These are phyloP conservation scores for Drosophila merina DNA, from an alignment of 2,888 invertebrate genomes.

Conservation along the genomic window DNA sequence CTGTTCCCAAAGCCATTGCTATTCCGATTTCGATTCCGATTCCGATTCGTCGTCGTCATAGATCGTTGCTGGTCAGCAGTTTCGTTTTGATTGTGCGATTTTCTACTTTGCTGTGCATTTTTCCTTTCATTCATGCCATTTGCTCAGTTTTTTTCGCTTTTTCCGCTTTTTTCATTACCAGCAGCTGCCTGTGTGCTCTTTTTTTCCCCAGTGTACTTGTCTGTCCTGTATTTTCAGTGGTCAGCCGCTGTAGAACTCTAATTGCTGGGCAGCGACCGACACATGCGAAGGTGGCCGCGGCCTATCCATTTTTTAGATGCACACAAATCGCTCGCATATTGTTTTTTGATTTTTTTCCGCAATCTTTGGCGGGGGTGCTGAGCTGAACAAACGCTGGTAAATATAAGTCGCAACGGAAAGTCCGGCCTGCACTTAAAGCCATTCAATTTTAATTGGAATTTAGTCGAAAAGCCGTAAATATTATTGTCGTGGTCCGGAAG, in stretches of 20 bases:
- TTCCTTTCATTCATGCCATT: conserved; percentile 41
- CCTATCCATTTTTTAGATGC: conserved; percentile 48
- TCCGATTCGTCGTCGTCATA: conserved; percentile 29
- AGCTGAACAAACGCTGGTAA: conserved; percentile 19
- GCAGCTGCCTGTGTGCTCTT: conserved; percentile 32
- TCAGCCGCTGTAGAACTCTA: conserved; percentile 68
- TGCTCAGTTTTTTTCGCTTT: conserved; percentile 20
- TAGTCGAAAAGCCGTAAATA: conserved; percentile 72
- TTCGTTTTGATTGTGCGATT: conserved; percentile 74
- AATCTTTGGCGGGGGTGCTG: neutral
- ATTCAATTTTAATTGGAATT: conserved; percentile 75
- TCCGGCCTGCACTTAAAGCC: conserved; percentile 56
- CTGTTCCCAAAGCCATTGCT: conserved; percentile 16
- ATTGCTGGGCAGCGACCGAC: conserved; percentile 64
- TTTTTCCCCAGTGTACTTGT: conserved; percentile 14
- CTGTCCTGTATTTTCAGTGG: conserved; percentile 42
- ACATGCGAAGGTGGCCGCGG: conserved; percentile 54
- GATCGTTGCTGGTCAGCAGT: conserved; percentile 72
- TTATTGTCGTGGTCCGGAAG: conserved; percentile 42
- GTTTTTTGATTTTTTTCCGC: conserved; percentile 41
- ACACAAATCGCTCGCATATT: conserved; percentile 73
- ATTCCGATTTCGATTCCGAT: conserved; percentile 36
- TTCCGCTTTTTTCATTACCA: conserved; percentile 20
- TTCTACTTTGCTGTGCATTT: conserved; percentile 62
- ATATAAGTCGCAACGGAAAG: conserved; percentile 23